Evolutionary conservation across 2,113 vertebrate genomes (phyloP).

Genomic region (Oncorhynchus gorbuscha): DNA sequence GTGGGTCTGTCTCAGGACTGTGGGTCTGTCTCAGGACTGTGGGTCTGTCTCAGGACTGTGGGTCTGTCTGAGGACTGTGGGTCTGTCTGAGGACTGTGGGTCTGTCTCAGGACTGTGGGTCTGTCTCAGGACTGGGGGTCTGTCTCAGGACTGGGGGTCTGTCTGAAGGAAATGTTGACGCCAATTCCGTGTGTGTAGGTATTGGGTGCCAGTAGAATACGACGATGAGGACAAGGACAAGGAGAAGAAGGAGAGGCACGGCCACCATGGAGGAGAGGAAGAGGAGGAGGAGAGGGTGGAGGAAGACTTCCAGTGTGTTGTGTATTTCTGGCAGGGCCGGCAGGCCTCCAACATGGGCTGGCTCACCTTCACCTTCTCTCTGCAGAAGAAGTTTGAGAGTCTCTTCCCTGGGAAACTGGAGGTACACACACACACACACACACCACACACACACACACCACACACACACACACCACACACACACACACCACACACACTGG

Average conservation of each 20-base stretch:
- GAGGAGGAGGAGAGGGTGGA: constrained; percentile 78
- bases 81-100: too few species aligned
- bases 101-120: too few species aligned
- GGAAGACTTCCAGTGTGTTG: constrained; percentile 92
- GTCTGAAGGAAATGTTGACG: too few species aligned
- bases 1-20: too few species aligned
- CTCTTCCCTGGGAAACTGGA: constrained; percentile 95
- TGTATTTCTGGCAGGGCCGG: constrained; percentile 98
- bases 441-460: too few species aligned
- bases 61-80: too few species aligned
- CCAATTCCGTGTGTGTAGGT: constrained; percentile 67
- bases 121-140: too few species aligned
- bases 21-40: too few species aligned
- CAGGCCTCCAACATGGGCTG: constrained; percentile 99
- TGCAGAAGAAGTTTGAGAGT: constrained; percentile 98
- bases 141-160: too few species aligned
- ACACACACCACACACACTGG: too few species aligned
- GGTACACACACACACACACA: constrained; percentile 56
- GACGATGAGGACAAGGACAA: constrained; percentile 74
- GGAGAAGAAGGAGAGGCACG: constrained; percentile 32
- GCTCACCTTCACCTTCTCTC: constrained; percentile 97
- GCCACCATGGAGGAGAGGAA: constrained; percentile 23
- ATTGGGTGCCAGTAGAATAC: constrained; percentile 94
- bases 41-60: too few species aligned
- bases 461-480: too few species aligned